Percentiles rank a stretch among this genome's conserved stretches.
Conservation (phyloP, 2,113 vertebrate species). For the Silurus asotus region DNA sequence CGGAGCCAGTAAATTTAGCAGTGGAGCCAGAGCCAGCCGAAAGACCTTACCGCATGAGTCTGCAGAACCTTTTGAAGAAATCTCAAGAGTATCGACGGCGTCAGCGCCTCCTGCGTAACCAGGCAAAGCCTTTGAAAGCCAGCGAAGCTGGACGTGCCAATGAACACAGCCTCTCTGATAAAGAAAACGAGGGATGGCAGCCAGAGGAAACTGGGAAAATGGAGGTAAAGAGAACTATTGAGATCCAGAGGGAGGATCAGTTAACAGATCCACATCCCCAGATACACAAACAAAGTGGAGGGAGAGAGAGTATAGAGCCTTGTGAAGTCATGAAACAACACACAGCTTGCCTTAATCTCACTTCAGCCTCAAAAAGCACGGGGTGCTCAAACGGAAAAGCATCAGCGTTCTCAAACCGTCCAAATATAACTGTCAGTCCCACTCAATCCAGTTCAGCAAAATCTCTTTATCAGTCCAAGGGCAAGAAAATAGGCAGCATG, state of each 20-base stretch:
- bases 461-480: conserved; percentile 39
- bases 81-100: conserved; percentile 71
- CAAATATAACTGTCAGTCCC: conserved; percentile 12
- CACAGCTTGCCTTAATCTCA: conserved; percentile 18
- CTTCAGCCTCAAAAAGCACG: not conserved
- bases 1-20: conserved; percentile 1
- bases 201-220: not conserved
- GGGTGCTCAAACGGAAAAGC: not conserved
- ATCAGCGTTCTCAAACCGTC: conserved; percentile 12
- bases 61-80: conserved; percentile 73
- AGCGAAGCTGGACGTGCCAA: not conserved
- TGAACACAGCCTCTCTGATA: conserved; percentile 45
- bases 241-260: conserved; percentile 48
- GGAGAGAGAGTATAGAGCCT: not conserved
- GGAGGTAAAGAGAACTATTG: conserved; percentile 33
- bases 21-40: conserved; percentile 29
- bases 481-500: conserved; percentile 3
- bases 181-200: conserved; percentile 43
- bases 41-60: conserved; percentile 64
- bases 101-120: conserved; percentile 68
- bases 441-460: conserved; percentile 7
- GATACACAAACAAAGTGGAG: not conserved
- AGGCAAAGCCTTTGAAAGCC: conserved; percentile 58
- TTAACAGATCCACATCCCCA: not conserved
- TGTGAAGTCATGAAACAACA: not conserved